Base-by-base conservation (phyloP, 2,888 invertebrate species). In the Chrysotoxum bicinctum region DNA sequence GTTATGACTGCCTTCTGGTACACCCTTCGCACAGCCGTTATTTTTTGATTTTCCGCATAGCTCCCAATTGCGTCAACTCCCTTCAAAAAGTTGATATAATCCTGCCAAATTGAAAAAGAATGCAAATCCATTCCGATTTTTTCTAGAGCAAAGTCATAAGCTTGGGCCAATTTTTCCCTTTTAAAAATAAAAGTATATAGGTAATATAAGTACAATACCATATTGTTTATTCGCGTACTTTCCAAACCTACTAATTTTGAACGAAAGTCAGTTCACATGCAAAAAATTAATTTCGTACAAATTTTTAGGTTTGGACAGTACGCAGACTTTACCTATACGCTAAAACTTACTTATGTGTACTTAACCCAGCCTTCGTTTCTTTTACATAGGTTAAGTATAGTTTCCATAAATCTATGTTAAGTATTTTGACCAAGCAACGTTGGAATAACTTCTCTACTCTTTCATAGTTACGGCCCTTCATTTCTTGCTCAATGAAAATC, bases 361-460 rank as follows among this genome's bases (percentile, higher is more conserved):
- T 96, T 88, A 98, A 93, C 89, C 97, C 96, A 66, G 98, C 96
- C 92, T 98, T 98, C 1, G 99, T 99, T 91, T 99, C 99, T 93
- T 98, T 98, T 40, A 99, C 98, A 92, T 99, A 99, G 88, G 96
- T 96, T 81, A 99, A 94, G 92, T 99, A 99, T 72, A 98, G 94
- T 91, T 99, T 97, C 99, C 99, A 99, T 87, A 99, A 93, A 92
- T 99, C 99, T 87, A 99, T 99, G 93, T 99, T 99, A 81, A 99
- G 94, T 88, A 99, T 99, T 94, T 98, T 98, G 93, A 99, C 98
- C 76, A 99, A 94, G 92, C 99, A 99, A 88, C 99, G 94, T 94
- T 98, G 98, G 93, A 99, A 99, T 88, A 99, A 94, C 97, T 99
- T 98, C 95, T 99, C 99, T 52, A 99, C 99, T 91, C 96, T 96